These are phyloP conservation scores for Dynastes tityus DNA, from an alignment of 2,888 invertebrate genomes.

Conservation along the genomic window DNA sequence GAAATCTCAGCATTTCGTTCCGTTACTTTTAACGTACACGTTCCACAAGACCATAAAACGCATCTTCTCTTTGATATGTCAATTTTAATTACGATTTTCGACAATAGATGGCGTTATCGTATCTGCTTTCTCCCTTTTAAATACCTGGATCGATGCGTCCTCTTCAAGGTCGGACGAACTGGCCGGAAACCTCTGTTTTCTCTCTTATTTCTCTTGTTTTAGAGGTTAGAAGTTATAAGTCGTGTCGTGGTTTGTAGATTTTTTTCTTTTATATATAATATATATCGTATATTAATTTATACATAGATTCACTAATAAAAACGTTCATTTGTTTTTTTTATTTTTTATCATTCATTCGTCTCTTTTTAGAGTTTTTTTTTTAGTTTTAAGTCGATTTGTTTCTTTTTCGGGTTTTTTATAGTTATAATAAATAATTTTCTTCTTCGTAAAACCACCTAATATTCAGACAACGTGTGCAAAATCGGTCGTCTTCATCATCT, in stretches of 20 bases:
- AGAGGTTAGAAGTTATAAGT: too few relatives aligned
- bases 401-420: background rate
- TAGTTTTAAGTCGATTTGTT: slow-evolving; percentile 5
- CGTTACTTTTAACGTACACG: background rate
- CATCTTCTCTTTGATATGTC: slow-evolving; percentile 33
- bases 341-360: background rate
- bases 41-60: background rate
- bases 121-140: background rate
- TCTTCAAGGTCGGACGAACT: background rate
- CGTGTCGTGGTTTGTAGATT: too few relatives aligned
- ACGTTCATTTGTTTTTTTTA: background rate
- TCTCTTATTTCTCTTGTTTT: too few relatives aligned
- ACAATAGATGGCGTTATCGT: slow-evolving; percentile 8
- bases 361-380: slow-evolving; percentile 7
- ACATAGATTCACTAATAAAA: slow-evolving; percentile 3
- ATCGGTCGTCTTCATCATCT: slow-evolving; percentile 52
- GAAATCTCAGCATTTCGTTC: background rate
- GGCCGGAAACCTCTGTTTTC: background rate
- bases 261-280: background rate
- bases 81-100: slow-evolving; percentile 29
- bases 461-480: slow-evolving; percentile 50
- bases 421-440: slow-evolving; percentile 39
- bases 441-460: slow-evolving; percentile 40
- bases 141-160: background rate
- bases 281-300: background rate